Evolutionary conservation across 2,113 vertebrate genomes (phyloP).

Genomic region (Anarhynchus alexandrinus): DNA sequence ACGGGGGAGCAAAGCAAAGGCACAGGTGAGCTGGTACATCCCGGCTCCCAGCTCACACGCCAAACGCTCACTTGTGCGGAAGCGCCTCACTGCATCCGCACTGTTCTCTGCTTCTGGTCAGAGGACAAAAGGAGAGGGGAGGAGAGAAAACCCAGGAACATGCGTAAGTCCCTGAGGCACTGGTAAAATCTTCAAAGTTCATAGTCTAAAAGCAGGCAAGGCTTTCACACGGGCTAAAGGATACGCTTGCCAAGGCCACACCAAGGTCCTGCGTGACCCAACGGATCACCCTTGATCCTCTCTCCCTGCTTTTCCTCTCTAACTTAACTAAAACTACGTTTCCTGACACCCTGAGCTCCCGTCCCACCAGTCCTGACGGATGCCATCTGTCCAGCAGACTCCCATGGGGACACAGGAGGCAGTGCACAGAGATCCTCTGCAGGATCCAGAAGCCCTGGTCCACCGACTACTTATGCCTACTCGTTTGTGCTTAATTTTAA

Average conservation of each 20-base stretch:
- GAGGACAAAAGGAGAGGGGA: background rate
- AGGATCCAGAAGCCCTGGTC: background rate
- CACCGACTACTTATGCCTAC: background rate
- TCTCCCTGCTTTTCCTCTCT: background rate
- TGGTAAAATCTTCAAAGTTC: background rate
- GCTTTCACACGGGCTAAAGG: background rate
- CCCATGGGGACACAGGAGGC: background rate
- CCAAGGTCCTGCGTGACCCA: background rate
- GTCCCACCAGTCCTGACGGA: background rate
- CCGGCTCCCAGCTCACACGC: background rate
- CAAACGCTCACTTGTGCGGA: background rate
- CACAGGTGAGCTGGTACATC: background rate
- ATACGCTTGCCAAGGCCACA: background rate
- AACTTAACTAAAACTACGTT: background rate
- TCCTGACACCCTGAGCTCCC: background rate
- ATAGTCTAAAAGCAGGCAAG: background rate
- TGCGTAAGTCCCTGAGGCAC: background rate
- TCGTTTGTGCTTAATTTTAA: background rate
- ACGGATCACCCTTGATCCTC: background rate
- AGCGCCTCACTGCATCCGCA: background rate
- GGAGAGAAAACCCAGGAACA: background rate
- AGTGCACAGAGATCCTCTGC: background rate
- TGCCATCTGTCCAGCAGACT: background rate
- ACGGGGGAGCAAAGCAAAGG: background rate
- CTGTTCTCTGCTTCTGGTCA: background rate